phyloP scores from a whole-genome alignment of 1,140 invertebrate species.

The Apis dorsata region DNA sequence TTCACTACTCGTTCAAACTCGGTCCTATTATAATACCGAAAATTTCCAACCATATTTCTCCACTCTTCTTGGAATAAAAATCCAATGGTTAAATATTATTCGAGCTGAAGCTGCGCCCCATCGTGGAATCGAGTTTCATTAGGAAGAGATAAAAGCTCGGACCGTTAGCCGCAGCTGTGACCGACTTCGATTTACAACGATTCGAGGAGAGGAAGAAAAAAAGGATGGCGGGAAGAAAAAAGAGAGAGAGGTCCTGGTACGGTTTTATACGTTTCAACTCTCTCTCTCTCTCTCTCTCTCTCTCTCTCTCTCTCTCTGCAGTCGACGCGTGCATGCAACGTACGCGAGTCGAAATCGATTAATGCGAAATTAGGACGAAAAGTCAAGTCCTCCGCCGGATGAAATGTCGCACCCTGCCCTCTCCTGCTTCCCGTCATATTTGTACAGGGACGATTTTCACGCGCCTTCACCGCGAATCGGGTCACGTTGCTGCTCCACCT shows the following conservation, averaged over 20 bases:
- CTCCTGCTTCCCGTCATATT: constrained; percentile 1
- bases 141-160: constrained; percentile 30
- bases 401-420: constrained; percentile 39
- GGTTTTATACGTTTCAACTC: background rate
- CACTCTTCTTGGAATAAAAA: background rate
- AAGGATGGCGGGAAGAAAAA: background rate
- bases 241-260: background rate
- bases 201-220: background rate
- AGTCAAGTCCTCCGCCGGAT: constrained; percentile 53
- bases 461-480: constrained; percentile 7
- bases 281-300: too few species aligned
- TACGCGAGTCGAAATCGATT: constrained; percentile 55
- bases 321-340: constrained; percentile 39
- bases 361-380: constrained; percentile 59
- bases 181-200: constrained; percentile 28
- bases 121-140: constrained; percentile 25
- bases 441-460: constrained; percentile 31
- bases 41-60: background rate
- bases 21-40: background rate
- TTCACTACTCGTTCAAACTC: background rate
- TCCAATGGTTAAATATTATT: constrained; percentile 4
- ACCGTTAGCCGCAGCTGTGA: constrained; percentile 40
- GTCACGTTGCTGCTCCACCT: background rate
- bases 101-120: background rate
- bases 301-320: background rate